Conservation (phyloP, 2,113 vertebrate species). For the Otis tarda region DNA sequence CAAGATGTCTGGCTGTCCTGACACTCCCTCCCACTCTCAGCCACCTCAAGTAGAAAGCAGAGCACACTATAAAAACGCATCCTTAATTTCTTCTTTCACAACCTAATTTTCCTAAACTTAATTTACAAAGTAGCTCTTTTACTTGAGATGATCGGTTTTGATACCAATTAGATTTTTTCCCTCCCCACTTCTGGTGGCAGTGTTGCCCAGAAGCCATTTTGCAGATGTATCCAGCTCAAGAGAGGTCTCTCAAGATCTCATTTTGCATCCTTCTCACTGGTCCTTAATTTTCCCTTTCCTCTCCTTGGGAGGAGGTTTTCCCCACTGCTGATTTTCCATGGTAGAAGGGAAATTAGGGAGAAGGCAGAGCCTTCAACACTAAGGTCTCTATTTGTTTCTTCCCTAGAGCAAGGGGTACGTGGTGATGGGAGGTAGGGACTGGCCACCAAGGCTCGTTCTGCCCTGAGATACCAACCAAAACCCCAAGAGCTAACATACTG, state of each 20-base stretch:
- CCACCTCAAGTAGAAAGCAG: slow-evolving; percentile 10
- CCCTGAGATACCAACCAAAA: neutral
- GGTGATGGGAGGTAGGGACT: neutral
- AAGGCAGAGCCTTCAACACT: neutral
- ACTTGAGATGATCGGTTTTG: neutral
- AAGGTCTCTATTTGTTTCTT: neutral
- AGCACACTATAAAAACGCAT: neutral
- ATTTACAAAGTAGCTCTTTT: neutral
- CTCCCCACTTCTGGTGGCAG: neutral
- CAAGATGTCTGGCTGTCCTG: slow-evolving; percentile 22
- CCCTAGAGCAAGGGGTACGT: neutral
- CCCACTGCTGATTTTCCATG: neutral
- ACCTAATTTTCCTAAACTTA: neutral
- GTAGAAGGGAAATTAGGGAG: neutral
- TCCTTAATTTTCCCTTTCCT: neutral
- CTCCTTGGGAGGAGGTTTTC: neutral
- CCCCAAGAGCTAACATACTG: neutral
- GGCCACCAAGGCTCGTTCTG: neutral
- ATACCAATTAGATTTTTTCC: neutral
- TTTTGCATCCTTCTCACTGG: neutral
- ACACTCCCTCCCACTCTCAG: slow-evolving; percentile 42
- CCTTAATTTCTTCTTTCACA: slow-evolving; percentile 6
- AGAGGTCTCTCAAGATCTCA: neutral
- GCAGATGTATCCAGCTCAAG: neutral
- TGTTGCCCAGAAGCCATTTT: neutral